Conservation (phyloP, 2,113 vertebrate species). For the Rhombomys opimus region DNA sequence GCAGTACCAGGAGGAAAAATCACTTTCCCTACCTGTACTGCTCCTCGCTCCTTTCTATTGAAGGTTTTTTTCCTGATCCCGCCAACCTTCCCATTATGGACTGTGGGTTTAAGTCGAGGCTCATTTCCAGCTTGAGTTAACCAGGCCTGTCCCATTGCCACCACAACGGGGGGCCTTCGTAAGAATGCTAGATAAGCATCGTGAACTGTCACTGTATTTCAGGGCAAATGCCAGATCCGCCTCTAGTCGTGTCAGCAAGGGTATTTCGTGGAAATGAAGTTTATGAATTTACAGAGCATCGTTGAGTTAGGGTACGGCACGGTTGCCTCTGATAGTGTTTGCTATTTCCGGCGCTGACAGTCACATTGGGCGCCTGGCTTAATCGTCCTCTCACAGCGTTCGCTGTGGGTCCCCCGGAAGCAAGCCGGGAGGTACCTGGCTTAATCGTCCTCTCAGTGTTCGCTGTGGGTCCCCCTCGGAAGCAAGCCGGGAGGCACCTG, state of each 20-base stretch:
- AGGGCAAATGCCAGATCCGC: constrained; percentile 72
- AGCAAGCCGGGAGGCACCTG: neutral
- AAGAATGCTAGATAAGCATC: constrained; percentile 67
- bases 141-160: neutral
- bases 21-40: neutral
- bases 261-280: constrained; percentile 73
- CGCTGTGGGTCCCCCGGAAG: rapidly evolving
- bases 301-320: constrained; percentile 61
- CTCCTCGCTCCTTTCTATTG: constrained; percentile 19
- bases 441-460: constrained; percentile 53
- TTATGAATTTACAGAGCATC: constrained; percentile 73
- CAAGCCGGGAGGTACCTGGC: constrained; percentile 82
- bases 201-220: constrained; percentile 65
- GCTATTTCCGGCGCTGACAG: constrained; percentile 68
- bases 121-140: constrained; percentile 63
- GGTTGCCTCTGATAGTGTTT: constrained; percentile 67
- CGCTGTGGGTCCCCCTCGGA: rapidly evolving
- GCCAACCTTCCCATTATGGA: neutral
- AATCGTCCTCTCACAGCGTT: constrained; percentile 45
- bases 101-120: neutral
- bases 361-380: constrained; percentile 51
- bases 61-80: constrained; percentile 4
- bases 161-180: constrained; percentile 58
- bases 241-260: constrained; percentile 57
- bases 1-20: neutral